Evolutionary conservation across 2,888 invertebrate species (phyloP), one percentile per base, ranked within the genome.

Genomic region (Nudaria mundana): DNA sequence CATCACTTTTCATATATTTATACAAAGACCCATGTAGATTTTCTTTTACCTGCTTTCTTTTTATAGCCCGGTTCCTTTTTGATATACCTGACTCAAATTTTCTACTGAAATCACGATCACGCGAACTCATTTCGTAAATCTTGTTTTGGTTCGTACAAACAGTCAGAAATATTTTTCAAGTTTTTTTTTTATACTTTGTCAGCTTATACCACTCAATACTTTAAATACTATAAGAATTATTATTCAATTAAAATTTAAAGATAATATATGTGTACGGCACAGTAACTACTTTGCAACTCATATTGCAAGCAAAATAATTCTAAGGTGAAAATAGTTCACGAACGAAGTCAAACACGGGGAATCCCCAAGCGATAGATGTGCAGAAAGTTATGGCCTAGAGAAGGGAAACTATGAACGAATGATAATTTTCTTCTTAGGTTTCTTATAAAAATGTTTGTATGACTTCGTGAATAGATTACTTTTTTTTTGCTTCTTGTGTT

Each of bases 91-190:
- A 40, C 30, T 40, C 40, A 34, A 40, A 40, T 40, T 40, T 40
- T 40, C 40, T 35, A 40, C 40, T 26, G 34, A 35, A 34, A 40
- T 40, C 40, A 35, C 34, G 40, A 40, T 40, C 34, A 40, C 34
- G 35, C 40, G 40, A 40, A 40, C 35, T 40, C 40, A 40, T 40
- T 40, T 40, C 40, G 40, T 40, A 40, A 40, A 40, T 35, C 40
- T 40, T 30, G 32, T 39, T 39, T 39, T 39, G 39, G 25, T 25
- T 28, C 32, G 26, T 28, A 18, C 18, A 18, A 18, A 18, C 18
- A 18, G 30, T 29, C 15, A 29, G 29, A 37, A 29, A n/a, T n/a
- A n/a, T n/a, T n/a, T n/a, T n/a, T n/a, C n/a, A n/a, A n/a, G n/a
- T n/a, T 16, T 16, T 18, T 10, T 30, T 30, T 37, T 37, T 30